Base-by-base conservation (phyloP, 1,140 invertebrate genomes). In the Caenorhabditis briggsae region DNA sequence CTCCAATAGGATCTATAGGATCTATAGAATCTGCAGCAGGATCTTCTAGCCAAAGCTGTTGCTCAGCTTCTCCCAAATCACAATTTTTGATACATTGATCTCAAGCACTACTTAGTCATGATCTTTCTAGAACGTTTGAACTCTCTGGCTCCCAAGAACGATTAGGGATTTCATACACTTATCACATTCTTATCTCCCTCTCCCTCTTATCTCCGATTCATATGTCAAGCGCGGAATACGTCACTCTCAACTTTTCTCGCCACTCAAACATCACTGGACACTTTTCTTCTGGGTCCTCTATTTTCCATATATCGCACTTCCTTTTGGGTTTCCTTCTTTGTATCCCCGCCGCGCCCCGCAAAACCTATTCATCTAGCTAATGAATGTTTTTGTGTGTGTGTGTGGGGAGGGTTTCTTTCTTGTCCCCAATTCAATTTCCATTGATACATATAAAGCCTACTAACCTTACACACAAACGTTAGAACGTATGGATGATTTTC, bases 391-490 rank as follows among this genome's bases (percentile, higher is more conserved):
- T 43, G 33, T 43, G 64, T 53, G 64, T 41, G n/a, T 70, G 11
- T n/a, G 46, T 43, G 33, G 33, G 3, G 33, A 33, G 33, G 33
- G 43, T 70, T n/a, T 70, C 64, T 70, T 43, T 70, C 46, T 41
- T n/a, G n/a, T n/a, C n/a, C n/a, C n/a, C 14, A 70, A 25, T 43
- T 16, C 59, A 64, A 64, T 64, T 33, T 64, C 6, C 18, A 3
- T 20, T 8, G 16, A 25, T 64, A 33, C 61, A 41, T 7, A 33
- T 18, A 64, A 41, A 9, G 12, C 20, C 18, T 11, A 33, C 82
- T 50, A 83, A 88, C 87, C 87, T 88, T 88, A 53, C 87, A 88
- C 9, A 87, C 65, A 58, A 87, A 61, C 23, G 61, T 86, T 16
- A 88, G 25, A 56, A 84, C 56, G 53, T 88, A 74, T 64, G 78